Percentiles rank a stretch among this genome's conserved stretches.
phyloP scores from a whole-genome alignment of 2,888 invertebrate species.

The Stenoptilia bipunctidactyla region DNA sequence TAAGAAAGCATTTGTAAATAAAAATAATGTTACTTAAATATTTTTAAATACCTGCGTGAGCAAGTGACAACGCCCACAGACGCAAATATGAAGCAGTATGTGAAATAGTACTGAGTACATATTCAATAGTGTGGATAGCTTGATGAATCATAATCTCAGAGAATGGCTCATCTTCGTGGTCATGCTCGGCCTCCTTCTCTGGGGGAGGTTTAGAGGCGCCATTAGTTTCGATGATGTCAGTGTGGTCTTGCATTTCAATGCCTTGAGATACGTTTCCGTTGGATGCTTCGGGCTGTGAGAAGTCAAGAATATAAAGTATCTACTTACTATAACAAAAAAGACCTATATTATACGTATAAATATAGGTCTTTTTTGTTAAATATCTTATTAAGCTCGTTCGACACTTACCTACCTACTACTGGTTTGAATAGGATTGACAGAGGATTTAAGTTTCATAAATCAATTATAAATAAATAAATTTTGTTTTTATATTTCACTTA shows the following conservation, averaged over 20 bases:
- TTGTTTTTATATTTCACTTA: no score
- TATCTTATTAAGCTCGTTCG: no score
- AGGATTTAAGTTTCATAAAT: no score
- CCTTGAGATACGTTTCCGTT: constrained; percentile 75
- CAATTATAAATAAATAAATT: no score
- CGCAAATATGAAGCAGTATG: constrained; percentile 94
- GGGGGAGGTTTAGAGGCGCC: constrained; percentile 11
- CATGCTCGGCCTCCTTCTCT: constrained; percentile 18
- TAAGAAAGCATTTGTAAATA: no score
- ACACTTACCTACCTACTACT: no score
- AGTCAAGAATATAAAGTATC: no score
- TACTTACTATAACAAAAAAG: no score
- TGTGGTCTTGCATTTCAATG: constrained; percentile 73
- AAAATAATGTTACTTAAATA: no score
- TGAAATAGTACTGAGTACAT: constrained; percentile 94
- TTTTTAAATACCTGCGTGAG: constrained; percentile 86
- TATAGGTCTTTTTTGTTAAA: no score
- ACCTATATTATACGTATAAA: no score
- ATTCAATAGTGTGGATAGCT: constrained; percentile 96
- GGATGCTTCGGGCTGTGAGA: constrained; percentile 42
- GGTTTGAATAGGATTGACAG: no score
- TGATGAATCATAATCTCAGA: constrained; percentile 94
- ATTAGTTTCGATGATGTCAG: constrained; percentile 17
- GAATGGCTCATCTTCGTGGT: constrained; percentile 76
- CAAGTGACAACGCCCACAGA: constrained; percentile 95